Conservation (phyloP, 2,888 invertebrate species). For the Taenaris catops region DNA sequence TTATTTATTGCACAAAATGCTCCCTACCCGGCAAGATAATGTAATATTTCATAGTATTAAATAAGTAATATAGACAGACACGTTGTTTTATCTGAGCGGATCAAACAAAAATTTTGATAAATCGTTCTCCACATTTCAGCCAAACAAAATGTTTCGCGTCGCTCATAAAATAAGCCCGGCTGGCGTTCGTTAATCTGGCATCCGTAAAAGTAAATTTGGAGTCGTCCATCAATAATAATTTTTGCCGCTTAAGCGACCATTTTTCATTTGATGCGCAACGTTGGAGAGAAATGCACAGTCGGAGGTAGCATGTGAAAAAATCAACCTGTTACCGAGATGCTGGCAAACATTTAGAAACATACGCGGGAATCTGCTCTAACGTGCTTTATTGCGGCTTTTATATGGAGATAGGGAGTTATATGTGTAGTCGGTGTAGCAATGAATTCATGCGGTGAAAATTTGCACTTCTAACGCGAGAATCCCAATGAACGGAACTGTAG, state of each 20-base stretch:
- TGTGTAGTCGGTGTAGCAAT: slow-evolving; percentile 44
- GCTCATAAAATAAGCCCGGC: slow-evolving; percentile 20
- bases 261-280: slow-evolving; percentile 58
- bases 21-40: not conserved
- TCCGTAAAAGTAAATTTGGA: slow-evolving; percentile 60
- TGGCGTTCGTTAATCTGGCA: slow-evolving; percentile 46
- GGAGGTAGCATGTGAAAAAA: slow-evolving; percentile 54
- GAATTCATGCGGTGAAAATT: slow-evolving; percentile 49
- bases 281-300: slow-evolving; percentile 50
- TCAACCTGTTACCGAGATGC: slow-evolving; percentile 39
- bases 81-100: slow-evolving; percentile 16
- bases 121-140: slow-evolving; percentile 23
- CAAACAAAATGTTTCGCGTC: slow-evolving; percentile 23
- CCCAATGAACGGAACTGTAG: slow-evolving; percentile 46
- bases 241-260: slow-evolving; percentile 69
- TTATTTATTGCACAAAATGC: not conserved
- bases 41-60: slow-evolving; percentile 6
- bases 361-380: slow-evolving; percentile 11
- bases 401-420: slow-evolving; percentile 28
- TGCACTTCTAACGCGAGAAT: slow-evolving; percentile 40
- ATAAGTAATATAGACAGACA: slow-evolving; percentile 11
- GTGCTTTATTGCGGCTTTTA: slow-evolving; percentile 51
- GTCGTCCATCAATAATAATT: slow-evolving; percentile 68
- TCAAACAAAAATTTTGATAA: slow-evolving; percentile 23
- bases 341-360: slow-evolving; percentile 34